Base-by-base conservation (phyloP, 2,888 invertebrate genomes). In the Ptilodon capucinus region DNA sequence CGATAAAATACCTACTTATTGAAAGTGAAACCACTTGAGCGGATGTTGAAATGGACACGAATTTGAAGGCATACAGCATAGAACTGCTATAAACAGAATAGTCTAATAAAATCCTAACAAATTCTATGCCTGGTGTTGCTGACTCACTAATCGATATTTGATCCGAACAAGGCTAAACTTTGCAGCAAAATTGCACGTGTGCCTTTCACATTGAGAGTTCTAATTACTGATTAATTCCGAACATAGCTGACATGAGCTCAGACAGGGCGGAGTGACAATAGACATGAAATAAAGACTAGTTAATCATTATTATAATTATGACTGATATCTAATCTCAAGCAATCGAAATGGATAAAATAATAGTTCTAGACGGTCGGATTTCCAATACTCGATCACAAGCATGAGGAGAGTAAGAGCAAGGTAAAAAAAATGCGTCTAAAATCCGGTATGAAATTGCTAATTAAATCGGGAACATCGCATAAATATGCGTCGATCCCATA, bases 171-270 rank as follows among this genome's bases (percentile, higher is more conserved):
- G 2, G 28, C n/a, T 28, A 41, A 46, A 46, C 57, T 60, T 51
- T 62, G 60, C 50, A 41, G 47, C 28, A 28, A 44, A 60, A 54
- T 44, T 42, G 54, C 39, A 44, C 41, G 17, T 41, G 28, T 28
- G 43, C 44, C 48, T 30, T 48, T 14, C 50, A 39, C 40, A 51
- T 13, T 30, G 43, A 54, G 44, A 47, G 32, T 9, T 39, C 42
- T 19, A 36, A 51, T 51, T 54, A 44, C 40, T 42, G 40, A 32
- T 48, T 52, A 48, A 52, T 60, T 51, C 28, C 43, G 8, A 35
- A 46, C 46, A 49, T 38, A 39, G 42, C 16, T 36, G 8, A 17
- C 23, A 16, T 6, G n/a, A n/a, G 32, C 11, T 2, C n/a, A 28
- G 4, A 5, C 14, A 32, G 14, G 7, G 9, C 14, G 14, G 32